Evolutionary conservation across 2,113 vertebrate genomes (phyloP), one percentile per base, ranked within the genome.

Genomic region (Sebastes schlegelii): DNA sequence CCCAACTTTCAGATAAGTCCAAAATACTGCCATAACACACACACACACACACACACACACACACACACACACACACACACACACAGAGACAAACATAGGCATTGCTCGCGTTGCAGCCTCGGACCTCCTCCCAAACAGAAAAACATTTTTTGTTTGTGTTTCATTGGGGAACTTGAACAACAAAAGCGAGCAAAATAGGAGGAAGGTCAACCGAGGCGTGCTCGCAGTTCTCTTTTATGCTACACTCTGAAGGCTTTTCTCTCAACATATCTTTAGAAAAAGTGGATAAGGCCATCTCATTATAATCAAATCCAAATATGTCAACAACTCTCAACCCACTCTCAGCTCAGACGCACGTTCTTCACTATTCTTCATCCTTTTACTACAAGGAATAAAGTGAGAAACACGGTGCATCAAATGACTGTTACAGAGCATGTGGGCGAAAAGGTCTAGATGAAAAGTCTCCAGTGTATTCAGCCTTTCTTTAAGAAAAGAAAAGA

Each of bases 141-240:
- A 34, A 74, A 79, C 81, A 77, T 51, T 82, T 34, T 84, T 40
- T 88, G 83, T 89, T 84, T 90, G 79, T 7, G 71, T 84, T 86
- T 87, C 83, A 87, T 86, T 86, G 70, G 61, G 57, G 79, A 88
- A 85, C 82, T 76, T 52, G 11, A 82, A 87, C 82, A 89, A 92
- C 86, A 90, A 86, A 34, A 86, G 72, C 75, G 12, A 70, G 67
- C 74, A 78, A 80, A 91, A 91, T 84, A 72, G 85, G 72, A 88
- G 54, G 84, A 91, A 90, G 86, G 79, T 88, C 86, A 74, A 76
- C 77, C 76, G 71, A 87, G 87, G 63, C 74, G 55, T 1, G 54
- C 67, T 79, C 26, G 1, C 82, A 70, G 70, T 79, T 80, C 84
- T 89, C 86, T 82, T 21, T 90, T 91, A 90, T 77, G 67, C 83